Evolutionary conservation across 2,797 vertebrate species (phyloP).

Genomic region (Hypotaenidia okinawae): DNA sequence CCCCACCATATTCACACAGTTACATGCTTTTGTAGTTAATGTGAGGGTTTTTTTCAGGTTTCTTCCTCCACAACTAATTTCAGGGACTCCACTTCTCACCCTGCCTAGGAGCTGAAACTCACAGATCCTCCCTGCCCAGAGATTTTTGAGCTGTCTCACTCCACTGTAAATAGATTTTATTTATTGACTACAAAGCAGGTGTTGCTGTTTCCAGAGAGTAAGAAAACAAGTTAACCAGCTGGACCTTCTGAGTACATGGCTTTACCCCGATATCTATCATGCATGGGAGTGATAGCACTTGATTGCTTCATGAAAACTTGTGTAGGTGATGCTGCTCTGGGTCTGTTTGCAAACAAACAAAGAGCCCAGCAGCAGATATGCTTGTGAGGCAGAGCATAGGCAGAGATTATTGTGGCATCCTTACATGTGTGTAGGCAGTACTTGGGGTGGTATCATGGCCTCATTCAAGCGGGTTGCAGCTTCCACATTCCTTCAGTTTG

Average conservation of each 20-base stretch:
- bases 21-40: neutral
- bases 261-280: neutral
- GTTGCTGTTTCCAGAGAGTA: neutral
- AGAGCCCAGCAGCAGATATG: neutral
- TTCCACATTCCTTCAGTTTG: neutral
- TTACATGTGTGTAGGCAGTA: neutral
- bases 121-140: neutral
- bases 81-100: neutral
- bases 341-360: constrained; percentile 39
- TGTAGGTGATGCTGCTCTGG: constrained; percentile 4
- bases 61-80: neutral
- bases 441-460: neutral
- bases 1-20: neutral
- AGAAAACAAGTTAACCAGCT: neutral
- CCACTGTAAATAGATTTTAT: neutral
- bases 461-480: neutral
- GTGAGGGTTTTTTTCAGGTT: neutral
- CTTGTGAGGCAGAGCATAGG: neutral
- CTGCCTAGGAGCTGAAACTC: neutral
- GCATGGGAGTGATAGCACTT: neutral
- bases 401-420: neutral
- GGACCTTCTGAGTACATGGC: fast-evolving
- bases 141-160: neutral
- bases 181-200: neutral
- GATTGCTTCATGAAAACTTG: neutral